Evolutionary conservation across 2,888 invertebrate genomes (phyloP), one percentile per base, ranked within the genome.

Genomic region (Mesochorus sp.): DNA sequence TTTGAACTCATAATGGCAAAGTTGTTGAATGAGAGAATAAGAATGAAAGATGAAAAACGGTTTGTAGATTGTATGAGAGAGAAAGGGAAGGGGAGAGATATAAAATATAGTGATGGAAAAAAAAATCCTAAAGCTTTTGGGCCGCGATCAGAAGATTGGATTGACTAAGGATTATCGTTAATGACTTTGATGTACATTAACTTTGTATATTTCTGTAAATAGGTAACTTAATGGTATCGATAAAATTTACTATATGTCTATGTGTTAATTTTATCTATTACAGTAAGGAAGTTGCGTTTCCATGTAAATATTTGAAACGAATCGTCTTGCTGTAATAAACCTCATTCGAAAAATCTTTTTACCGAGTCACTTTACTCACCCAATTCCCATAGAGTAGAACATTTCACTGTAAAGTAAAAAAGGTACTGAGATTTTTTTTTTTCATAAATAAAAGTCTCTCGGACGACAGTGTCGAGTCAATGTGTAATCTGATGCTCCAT

Each of bases 401-500:
- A 10, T 66, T 66, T 12, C 21, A 34, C 12, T 21, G 39, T 39
- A n/a, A 12, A 55, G 21, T 19, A 55, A 70, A 10, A 39, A 12
- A 51, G 26, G 39, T 44, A 59, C 71, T 62, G 67, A 70, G 44
- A 59, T 55, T 68, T 64, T 17, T 24, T 55, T 44, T 68, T 64
- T 57, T 39, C 26, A 47, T 51, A 8, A 47, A 59, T 51, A 34
- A 6, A 62, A 55, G 37, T n/a, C 4, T 44, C 2, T 47, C 10
- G 21, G 44, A 34, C 44, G 53, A 76, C 6, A 21, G 10, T 19
- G 24, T 66, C 28, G 26, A 14, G 26, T 75, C 42, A 44, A 74
- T 47, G 39, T 77, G 61, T 84, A 75, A 84, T 86, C 87, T 85
- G 80, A 87, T 85, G 85, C 85, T 90, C 89, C 89, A 89, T 90